Evolutionary conservation across 2,113 vertebrate species (phyloP), one percentile per base, ranked within the genome.

Genomic region (Numida meleagris): DNA sequence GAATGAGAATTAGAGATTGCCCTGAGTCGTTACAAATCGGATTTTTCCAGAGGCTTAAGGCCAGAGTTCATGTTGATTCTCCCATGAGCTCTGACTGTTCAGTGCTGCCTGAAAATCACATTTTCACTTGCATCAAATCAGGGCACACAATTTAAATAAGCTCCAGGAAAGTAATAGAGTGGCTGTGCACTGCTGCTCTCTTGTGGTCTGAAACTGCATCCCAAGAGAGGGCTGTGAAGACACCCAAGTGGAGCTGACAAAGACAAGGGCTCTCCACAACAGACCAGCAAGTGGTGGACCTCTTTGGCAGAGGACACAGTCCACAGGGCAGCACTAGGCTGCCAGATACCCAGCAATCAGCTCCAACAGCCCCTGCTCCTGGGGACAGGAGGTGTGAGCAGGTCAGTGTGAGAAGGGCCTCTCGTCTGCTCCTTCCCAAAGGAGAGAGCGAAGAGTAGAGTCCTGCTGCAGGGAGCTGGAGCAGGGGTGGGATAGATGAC

Each of bases 161-260:
- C 1, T 10, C 48, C 34, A 21, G 29, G 8, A 23, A 48, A 16
- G 42, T n/a, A 61, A 68, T 27, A 14, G 1, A 62, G 65, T 63
- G 45, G 42, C 46, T 96, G 68, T 83, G 82, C 57, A 42, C 80
- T 93, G 76, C 88, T 96, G 92, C 94, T 92, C 90, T 92, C 94
- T 84, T 81, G 92, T 90, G 85, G 92, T 85, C 68, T 71, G 9
- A 68, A 74, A 38, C 1, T 6, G 21, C 25, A 17, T 77, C 55
- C 66, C 27, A 21, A 14, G 29, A 90, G 21, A 86, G 33, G 8
- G 7, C 38, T 81, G 42, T 19, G 59, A 71, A 83, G 33, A 21
- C 45, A 72, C 11, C 13, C 17, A 23, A 29, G 9, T 9, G 6
- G 1, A 18, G 19, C 17, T 59, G 17, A 8, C 2, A 0, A 3